Percentiles rank a stretch among this genome's conserved stretches.
phyloP scores from a whole-genome alignment of 2,113 vertebrate species.

The Pangasianodon hypophthalmus region DNA sequence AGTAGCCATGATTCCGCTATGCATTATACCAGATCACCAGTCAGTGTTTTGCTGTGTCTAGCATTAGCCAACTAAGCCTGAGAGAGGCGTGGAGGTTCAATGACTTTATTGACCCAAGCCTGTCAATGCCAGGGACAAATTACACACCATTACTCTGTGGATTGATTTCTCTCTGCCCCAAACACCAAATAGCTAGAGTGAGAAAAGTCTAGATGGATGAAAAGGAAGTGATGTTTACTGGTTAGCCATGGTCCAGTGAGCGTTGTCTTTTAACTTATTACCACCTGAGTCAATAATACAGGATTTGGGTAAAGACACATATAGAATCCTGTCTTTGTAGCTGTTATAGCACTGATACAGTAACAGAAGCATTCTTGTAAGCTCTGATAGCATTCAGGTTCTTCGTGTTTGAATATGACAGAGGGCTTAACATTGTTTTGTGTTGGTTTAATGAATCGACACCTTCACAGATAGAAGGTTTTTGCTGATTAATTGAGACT shows the following conservation, averaged over 20 bases:
- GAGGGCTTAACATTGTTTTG: not conserved
- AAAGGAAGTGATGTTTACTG: slow-evolving; percentile 28
- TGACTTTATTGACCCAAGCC: slow-evolving; percentile 72
- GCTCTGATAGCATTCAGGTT: not conserved
- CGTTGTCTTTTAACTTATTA: not conserved
- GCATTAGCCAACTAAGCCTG: slow-evolving; percentile 61
- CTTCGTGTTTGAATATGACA: not conserved
- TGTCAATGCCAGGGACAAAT: slow-evolving; percentile 74
- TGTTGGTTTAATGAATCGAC: not conserved
- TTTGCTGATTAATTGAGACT: not conserved
- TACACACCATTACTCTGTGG: slow-evolving; percentile 58
- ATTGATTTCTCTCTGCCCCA: slow-evolving; percentile 63
- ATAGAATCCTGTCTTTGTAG: not conserved
- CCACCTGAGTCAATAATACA: not conserved
- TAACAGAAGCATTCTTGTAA: not conserved
- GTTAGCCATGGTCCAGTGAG: not conserved
- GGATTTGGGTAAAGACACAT: not conserved
- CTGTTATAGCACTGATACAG: not conserved
- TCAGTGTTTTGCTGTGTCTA: slow-evolving; percentile 70
- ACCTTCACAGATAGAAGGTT: not conserved
- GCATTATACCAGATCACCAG: slow-evolving; percentile 58
- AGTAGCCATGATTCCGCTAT: slow-evolving; percentile 61
- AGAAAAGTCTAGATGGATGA: slow-evolving; percentile 21
- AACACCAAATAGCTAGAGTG: slow-evolving; percentile 16
- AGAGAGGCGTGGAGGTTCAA: slow-evolving; percentile 59